Conservation (phyloP, 2,113 vertebrate species). For the Camelus bactrianus region DNA sequence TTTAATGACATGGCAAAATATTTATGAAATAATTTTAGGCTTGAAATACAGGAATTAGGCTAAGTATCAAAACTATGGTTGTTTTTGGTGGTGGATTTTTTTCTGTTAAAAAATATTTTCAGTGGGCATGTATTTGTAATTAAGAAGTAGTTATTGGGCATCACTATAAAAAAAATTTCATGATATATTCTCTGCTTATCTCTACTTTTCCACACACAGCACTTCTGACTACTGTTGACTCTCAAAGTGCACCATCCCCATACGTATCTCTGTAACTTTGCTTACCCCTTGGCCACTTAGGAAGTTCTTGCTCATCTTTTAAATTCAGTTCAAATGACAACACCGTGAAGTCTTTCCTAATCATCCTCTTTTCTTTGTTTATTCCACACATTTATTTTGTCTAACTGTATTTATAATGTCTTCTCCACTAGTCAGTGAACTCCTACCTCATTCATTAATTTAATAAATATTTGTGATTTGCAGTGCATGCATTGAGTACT, state of each 20-base stretch:
- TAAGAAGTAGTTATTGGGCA: not conserved
- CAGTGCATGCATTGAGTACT: not conserved
- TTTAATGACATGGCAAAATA: slow-evolving; percentile 42
- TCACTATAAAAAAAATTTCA: slow-evolving; percentile 33
- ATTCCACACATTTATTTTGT: slow-evolving; percentile 44
- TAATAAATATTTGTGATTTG: slow-evolving; percentile 52
- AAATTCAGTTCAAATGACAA: slow-evolving; percentile 4
- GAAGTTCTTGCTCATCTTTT: slow-evolving; percentile 9
- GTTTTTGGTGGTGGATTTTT: slow-evolving; percentile 37
- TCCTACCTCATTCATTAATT: slow-evolving; percentile 36
- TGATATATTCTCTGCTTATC: not conserved
- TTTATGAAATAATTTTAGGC: slow-evolving; percentile 14
- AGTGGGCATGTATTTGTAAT: slow-evolving; percentile 29
- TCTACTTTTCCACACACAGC: not conserved
- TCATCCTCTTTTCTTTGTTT: slow-evolving; percentile 26
- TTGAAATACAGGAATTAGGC: slow-evolving; percentile 6
- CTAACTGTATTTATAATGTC: slow-evolving; percentile 47
- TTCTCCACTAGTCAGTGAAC: slow-evolving; percentile 35
- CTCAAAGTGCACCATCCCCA: not conserved
- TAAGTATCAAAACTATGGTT: not conserved
- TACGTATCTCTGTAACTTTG: not conserved
- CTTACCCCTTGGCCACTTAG: not conserved
- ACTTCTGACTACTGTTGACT: not conserved
- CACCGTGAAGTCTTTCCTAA: slow-evolving; percentile 31
- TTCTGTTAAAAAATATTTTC: slow-evolving; percentile 47